Percentiles rank a stretch among this genome's conserved stretches.
phyloP scores from a whole-genome alignment of 2,113 vertebrate species.

The Lucifuga dentata region DNA sequence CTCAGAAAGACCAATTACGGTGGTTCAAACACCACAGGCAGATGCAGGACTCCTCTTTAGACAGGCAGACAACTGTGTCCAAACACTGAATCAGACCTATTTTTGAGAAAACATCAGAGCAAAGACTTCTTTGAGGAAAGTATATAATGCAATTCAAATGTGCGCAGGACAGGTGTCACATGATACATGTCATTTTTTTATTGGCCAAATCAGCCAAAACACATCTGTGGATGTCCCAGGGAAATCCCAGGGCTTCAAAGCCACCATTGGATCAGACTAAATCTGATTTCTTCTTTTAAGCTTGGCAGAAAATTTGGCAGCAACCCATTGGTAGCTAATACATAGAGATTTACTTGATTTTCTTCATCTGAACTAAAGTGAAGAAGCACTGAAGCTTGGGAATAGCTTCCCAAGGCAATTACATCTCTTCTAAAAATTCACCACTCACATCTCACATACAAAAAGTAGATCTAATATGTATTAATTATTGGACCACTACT shows the following conservation, averaged over 20 bases:
- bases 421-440: too few relatives aligned
- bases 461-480: too few relatives aligned
- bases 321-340: slow-evolving; percentile 8
- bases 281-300: slow-evolving; percentile 15
- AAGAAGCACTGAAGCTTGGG: not conserved
- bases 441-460: too few relatives aligned
- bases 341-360: slow-evolving; percentile 5
- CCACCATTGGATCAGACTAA: slow-evolving; percentile 27
- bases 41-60: slow-evolving; percentile 31
- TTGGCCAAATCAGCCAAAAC: slow-evolving; percentile 28
- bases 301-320: slow-evolving; percentile 20
- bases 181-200: slow-evolving; percentile 43
- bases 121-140: slow-evolving; percentile 19
- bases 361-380: slow-evolving; percentile 4
- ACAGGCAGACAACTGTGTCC: slow-evolving; percentile 23
- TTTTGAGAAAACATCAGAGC: slow-evolving; percentile 25
- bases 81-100: slow-evolving; percentile 34
- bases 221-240: slow-evolving; percentile 44
- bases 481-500: too few relatives aligned
- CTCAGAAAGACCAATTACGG: slow-evolving; percentile 47
- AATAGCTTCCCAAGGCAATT: not conserved
- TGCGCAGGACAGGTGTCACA: slow-evolving; percentile 19
- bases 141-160: slow-evolving; percentile 25
- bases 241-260: slow-evolving; percentile 65
- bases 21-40: slow-evolving; percentile 15